Evolutionary conservation across 2,113 vertebrate genomes (phyloP).

Genomic region (Cheilinus undulatus): DNA sequence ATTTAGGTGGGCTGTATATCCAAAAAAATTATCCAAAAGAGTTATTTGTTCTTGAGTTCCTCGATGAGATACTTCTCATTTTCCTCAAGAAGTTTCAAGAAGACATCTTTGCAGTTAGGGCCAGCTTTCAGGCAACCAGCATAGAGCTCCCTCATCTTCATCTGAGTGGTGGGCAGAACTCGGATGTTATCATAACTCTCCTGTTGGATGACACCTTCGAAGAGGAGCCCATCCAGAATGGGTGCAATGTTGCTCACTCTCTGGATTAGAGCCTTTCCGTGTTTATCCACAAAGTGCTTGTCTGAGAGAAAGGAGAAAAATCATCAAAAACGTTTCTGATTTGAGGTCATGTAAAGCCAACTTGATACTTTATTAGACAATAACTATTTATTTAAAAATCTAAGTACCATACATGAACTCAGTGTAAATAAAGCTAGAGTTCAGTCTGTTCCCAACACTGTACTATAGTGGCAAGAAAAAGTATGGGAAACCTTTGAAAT

Average conservation of each 20-base stretch:
- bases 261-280: neutral
- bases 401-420: too few species aligned
- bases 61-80: constrained; percentile 5
- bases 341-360: neutral
- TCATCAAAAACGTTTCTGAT: neutral
- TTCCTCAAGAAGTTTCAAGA: constrained; percentile 13
- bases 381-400: too few species aligned
- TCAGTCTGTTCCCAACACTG: too few species aligned
- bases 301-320: constrained; percentile 26
- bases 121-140: accelerated
- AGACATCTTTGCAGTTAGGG: neutral
- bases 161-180: accelerated
- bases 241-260: constrained; percentile 4
- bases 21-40: neutral
- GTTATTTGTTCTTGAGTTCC: constrained; percentile 19
- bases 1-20: too few species aligned
- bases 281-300: constrained; percentile 58
- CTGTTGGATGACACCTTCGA: accelerated
- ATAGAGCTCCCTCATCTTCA: constrained; percentile 25
- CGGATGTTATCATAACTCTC: constrained; percentile 13
- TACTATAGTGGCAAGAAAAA: too few species aligned
- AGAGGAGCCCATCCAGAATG: constrained; percentile 70
- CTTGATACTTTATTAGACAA: neutral
- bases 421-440: neutral
- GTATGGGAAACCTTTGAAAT: too few species aligned